A percentile compares a stretch with the other conserved stretches of the same genome.
Conservation (phyloP, 1,140 invertebrate species). For the Agrilus planipennis region DNA sequence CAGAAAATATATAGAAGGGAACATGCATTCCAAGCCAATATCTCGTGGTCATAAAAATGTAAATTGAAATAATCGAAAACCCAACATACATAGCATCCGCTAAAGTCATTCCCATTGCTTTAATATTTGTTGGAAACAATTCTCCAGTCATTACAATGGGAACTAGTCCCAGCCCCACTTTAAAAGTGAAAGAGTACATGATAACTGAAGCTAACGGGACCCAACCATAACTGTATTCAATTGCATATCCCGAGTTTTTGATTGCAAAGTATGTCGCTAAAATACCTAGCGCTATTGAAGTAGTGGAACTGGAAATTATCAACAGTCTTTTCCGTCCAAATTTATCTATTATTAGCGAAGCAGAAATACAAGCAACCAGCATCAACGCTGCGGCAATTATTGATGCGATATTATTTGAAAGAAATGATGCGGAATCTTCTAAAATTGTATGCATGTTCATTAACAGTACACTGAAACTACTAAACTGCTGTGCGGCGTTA, state of each 20-base stretch:
- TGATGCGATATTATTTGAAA: constrained; percentile 3
- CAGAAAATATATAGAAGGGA: background rate
- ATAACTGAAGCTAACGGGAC: background rate
- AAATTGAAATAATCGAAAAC: constrained; percentile 51
- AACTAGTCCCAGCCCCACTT: background rate
- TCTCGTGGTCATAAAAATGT: background rate
- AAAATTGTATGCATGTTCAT: constrained; percentile 2
- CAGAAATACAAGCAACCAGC: background rate
- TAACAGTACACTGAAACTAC: background rate
- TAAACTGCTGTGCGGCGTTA: background rate
- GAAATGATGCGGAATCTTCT: background rate
- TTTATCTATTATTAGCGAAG: background rate
- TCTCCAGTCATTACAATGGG: background rate
- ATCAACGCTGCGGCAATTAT: background rate
- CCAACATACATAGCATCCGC: constrained; percentile 23
- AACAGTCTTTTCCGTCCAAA: background rate
- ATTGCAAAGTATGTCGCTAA: background rate
- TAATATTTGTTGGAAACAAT: constrained; percentile 1
- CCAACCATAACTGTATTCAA: background rate
- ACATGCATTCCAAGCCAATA: background rate
- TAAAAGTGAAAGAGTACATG: background rate
- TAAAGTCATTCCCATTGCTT: constrained; percentile 10
- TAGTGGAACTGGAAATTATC: background rate
- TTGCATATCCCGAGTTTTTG: background rate
- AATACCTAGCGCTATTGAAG: background rate